A percentile compares a stretch with the other conserved stretches of the same genome.
Evolutionary conservation across 2,888 invertebrate species (phyloP).

Genomic region (Apomyelois bistriatella): DNA sequence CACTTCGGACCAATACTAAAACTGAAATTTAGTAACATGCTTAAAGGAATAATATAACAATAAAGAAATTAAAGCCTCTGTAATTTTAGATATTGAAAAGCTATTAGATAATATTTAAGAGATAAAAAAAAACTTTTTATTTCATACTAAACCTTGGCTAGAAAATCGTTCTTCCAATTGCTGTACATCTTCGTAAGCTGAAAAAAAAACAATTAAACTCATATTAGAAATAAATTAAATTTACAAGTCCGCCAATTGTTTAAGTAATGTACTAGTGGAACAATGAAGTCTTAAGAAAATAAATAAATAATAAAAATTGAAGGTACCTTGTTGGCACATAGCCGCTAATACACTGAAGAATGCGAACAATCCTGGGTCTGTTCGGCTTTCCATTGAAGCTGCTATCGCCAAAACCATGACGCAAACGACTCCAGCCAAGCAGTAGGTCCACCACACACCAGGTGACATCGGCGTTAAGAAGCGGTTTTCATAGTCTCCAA

Average conservation of each 20-base stretch:
- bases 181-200: slow-evolving; percentile 61
- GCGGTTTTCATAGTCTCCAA: slow-evolving; percentile 62
- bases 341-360: slow-evolving; percentile 63
- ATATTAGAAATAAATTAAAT: neutral
- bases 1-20: too few species aligned
- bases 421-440: slow-evolving; percentile 43
- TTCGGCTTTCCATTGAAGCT: slow-evolving; percentile 47
- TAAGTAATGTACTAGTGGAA: too few species aligned
- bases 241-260: too few species aligned
- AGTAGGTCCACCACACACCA: slow-evolving; percentile 62
- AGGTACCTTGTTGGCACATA: slow-evolving; percentile 59
- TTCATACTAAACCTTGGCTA: slow-evolving; percentile 51
- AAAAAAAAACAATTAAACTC: slow-evolving; percentile 14
- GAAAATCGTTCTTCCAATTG: slow-evolving; percentile 39
- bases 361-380: slow-evolving; percentile 43
- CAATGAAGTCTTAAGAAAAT: too few species aligned
- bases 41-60: too few species aligned
- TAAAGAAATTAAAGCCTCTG: too few species aligned
- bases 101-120: too few species aligned
- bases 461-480: slow-evolving; percentile 69
- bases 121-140: too few species aligned
- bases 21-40: too few species aligned
- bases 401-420: slow-evolving; percentile 51
- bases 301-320: too few species aligned
- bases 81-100: too few species aligned